A percentile compares a stretch with the other conserved stretches of the same genome.
Conservation (phyloP, 2,888 invertebrate genomes). For the Tetragonisca angustula region DNA sequence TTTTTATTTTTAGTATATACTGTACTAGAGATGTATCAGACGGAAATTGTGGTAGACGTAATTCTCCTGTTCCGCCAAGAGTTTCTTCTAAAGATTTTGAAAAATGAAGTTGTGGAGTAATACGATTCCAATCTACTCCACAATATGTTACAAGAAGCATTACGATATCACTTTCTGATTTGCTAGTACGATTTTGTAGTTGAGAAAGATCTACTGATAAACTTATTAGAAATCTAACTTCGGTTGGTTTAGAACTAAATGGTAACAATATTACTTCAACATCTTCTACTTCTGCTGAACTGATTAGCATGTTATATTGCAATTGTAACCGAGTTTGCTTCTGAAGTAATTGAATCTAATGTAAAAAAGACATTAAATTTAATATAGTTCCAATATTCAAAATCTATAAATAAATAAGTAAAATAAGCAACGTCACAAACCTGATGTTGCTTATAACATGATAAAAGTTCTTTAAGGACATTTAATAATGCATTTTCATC, state of each 20-base stretch:
- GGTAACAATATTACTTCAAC: constrained; percentile 88
- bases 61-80: constrained; percentile 81
- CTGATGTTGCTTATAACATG: constrained; percentile 88
- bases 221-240: constrained; percentile 88
- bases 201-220: constrained; percentile 87
- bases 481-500: constrained; percentile 86
- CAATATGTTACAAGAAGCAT: constrained; percentile 86
- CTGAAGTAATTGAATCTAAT: constrained; percentile 57
- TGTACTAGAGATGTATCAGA: constrained; percentile 84
- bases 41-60: constrained; percentile 84
- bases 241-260: constrained; percentile 82
- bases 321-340: constrained; percentile 85
- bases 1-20: constrained; percentile 86
- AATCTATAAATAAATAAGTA: background rate
- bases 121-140: constrained; percentile 84
- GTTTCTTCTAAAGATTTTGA: constrained; percentile 85
- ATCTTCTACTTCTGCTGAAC: constrained; percentile 86
- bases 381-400: background rate
- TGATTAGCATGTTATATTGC: constrained; percentile 88
- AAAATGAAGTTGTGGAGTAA: constrained; percentile 84
- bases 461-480: constrained; percentile 87
- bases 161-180: constrained; percentile 85
- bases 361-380: background rate
- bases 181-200: constrained; percentile 86
- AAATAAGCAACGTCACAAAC: constrained; percentile 78